Conservation (phyloP, 2,113 vertebrate genomes). For the Passer domesticus region DNA sequence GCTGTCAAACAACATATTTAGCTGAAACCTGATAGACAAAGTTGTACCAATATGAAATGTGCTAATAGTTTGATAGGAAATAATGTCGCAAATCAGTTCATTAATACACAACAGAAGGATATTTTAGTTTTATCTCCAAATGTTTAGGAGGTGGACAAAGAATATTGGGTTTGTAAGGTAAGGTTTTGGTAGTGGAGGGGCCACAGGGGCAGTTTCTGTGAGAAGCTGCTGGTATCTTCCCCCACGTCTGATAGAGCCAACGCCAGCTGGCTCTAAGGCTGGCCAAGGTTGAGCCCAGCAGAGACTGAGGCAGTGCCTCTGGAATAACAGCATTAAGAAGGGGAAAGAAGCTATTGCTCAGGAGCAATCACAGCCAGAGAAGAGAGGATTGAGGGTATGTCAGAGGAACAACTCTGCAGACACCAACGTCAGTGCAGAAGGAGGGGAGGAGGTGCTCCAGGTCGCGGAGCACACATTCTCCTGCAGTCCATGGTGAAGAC, state of each 20-base stretch:
- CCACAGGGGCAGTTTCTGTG: not conserved
- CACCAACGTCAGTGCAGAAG: not conserved
- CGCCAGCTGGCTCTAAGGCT: not conserved
- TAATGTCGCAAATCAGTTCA: not conserved
- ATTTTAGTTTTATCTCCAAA: not conserved
- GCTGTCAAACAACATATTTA: not conserved
- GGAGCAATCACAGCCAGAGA: not conserved
- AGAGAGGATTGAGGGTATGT: not conserved
- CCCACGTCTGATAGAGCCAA: not conserved
- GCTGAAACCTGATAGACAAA: not conserved
- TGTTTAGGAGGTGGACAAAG: not conserved
- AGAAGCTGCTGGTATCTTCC: not conserved
- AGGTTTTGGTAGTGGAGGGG: not conserved
- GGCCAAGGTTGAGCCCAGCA: not conserved
- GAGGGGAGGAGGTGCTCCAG: not conserved
- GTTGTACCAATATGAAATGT: not conserved
- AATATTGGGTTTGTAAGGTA: not conserved
- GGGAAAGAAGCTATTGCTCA: not conserved
- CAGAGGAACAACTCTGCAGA: not conserved
- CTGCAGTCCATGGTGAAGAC: not conserved
- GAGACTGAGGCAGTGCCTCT: not conserved
- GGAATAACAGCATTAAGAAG: not conserved
- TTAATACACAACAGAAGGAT: not conserved
- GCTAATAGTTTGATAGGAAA: not conserved
- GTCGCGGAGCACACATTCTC: rapidly evolving